Evolutionary conservation across 2,113 vertebrate species (phyloP).

Genomic region (Pygoscelis antarcticus): DNA sequence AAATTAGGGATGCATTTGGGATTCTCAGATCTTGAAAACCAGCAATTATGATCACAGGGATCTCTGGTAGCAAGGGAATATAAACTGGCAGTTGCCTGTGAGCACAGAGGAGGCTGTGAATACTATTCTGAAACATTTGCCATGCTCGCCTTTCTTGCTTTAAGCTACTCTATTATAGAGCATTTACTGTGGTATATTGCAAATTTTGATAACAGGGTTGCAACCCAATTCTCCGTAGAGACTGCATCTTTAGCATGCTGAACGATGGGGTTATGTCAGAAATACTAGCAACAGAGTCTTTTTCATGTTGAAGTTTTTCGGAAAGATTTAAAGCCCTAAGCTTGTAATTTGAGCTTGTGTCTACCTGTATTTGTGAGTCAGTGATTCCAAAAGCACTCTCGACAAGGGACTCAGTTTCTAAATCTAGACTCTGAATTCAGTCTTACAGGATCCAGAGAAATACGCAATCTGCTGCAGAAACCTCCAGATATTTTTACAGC

Average conservation of each 20-base stretch:
- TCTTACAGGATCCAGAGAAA: not conserved
- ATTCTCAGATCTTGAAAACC: not conserved
- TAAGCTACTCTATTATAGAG: not conserved
- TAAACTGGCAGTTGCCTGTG: not conserved
- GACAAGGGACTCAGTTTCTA: not conserved
- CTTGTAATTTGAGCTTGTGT: not conserved
- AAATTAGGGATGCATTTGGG: not conserved
- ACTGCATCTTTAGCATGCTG: not conserved
- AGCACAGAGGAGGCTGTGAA: not conserved
- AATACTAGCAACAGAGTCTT: not conserved
- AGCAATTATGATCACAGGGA: not conserved
- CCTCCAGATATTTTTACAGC: not conserved
- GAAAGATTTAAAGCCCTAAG: not conserved
- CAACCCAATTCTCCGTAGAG: not conserved
- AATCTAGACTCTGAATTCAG: not conserved
- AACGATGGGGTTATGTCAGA: accelerated
- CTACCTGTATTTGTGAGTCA: not conserved
- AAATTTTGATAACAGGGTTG: not conserved
- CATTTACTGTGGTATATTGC: not conserved
- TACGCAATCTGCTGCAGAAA: not conserved
- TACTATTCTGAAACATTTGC: not conserved
- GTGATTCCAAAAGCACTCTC: not conserved
- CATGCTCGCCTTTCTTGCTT: not conserved
- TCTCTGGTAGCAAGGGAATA: not conserved
- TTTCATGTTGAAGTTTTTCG: not conserved